Evolutionary conservation across 2,797 vertebrate genomes (phyloP), one percentile per base, ranked within the genome.

Genomic region (Eurystomus glaucurus): DNA sequence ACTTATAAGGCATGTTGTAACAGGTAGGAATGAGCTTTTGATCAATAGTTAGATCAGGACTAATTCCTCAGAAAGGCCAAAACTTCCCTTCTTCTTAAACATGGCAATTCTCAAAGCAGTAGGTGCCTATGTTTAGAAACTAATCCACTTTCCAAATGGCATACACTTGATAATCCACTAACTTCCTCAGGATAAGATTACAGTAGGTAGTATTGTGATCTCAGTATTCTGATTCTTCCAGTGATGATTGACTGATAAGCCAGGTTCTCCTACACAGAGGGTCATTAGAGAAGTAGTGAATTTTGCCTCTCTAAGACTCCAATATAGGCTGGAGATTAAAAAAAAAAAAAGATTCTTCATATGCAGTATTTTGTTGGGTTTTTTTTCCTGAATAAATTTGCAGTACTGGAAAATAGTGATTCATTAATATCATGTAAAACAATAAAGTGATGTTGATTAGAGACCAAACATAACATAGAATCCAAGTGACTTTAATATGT

Each of bases 401-500:
- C 9, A 61, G 23, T 35, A 28, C 18, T 75, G 29, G 20, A 82
- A 84, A 97, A 86, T 6, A 43, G n/a, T 20, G 41, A 43, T 75
- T 85, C 35, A 55, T 31, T 86, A 62, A 50, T 33, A 10, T 29
- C 11, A 45, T 57, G 15, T 68, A 45, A 93, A 96, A 37, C 14
- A 89, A 28, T 46, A 70, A 81, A 71, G 28, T 46, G 1, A 43
- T 79, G 28, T 75, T 81, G 71, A 76, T 52, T 82, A 74, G 55
- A 95, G 39, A 66, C 65, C 41, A 95, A 84, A 82, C 57, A 37
- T 50, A 86, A 65, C 7, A 35, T 62, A 64, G 69, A 95, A 88
- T 93, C 80, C 74, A 94, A 97, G 58, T 87, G 81, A 77, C 79
- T 97, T 97, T 97, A 97, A 93, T 96, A 94, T 33, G 41, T 75